Percentiles rank a stretch among this genome's conserved stretches.
Conservation (phyloP, 92 coral and sea anemone genomes). For the Palythoa grandis region DNA sequence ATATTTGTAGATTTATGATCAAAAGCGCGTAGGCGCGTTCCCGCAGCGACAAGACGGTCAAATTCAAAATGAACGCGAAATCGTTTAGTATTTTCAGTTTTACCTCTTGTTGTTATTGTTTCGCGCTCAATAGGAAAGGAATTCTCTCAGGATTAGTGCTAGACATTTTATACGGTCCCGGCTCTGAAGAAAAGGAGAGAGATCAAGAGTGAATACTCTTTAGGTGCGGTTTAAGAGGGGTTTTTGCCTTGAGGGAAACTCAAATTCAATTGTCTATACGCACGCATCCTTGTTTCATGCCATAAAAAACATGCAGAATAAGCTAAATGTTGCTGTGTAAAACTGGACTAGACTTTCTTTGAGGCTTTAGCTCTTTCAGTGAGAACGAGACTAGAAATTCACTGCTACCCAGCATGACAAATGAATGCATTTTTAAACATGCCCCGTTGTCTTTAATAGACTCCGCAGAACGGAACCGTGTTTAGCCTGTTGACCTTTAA, state of each 20-base stretch:
- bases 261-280: slow-evolving; percentile 33
- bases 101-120: neutral
- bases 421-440: slow-evolving; percentile 39
- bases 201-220: neutral
- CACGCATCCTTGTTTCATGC: slow-evolving; percentile 14
- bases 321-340: slow-evolving; percentile 4
- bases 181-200: neutral
- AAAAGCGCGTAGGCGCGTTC: slow-evolving; percentile 1
- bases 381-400: neutral
- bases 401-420: neutral
- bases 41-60: slow-evolving; percentile 33
- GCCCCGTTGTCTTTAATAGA: slow-evolving; percentile 14
- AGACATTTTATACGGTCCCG: slow-evolving; percentile 23
- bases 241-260: slow-evolving; percentile 43
- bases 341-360: neutral
- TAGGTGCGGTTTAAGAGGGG: slow-evolving; percentile 35
- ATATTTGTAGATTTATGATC: slow-evolving; percentile 28
- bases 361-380: neutral
- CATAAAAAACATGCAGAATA: neutral
- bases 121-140: neutral
- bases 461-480: neutral
- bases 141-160: neutral
- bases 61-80: slow-evolving; percentile 14
- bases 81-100: neutral
- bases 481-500: slow-evolving; percentile 9